Percentiles rank a stretch among this genome's conserved stretches.
Conservation (phyloP, 92 coral and sea anemone genomes). For the Anthopleura xanthogrammica region DNA sequence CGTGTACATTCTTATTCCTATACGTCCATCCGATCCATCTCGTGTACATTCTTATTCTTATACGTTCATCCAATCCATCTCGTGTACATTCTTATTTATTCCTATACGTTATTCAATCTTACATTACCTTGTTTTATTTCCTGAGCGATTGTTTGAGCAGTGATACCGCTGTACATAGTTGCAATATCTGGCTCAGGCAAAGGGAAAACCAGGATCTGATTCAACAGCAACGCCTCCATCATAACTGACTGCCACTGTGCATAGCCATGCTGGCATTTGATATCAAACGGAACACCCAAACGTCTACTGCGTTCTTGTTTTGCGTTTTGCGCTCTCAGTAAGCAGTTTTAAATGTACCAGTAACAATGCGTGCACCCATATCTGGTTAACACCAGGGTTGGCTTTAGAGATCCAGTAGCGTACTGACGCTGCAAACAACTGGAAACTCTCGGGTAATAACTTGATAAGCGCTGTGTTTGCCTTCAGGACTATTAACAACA, state of each 20-base stretch:
- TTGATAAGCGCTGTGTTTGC: conserved; percentile 23
- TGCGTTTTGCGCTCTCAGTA: neutral
- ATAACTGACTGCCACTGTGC: conserved; percentile 70
- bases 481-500: conserved; percentile 28
- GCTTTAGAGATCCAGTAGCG: conserved; percentile 65
- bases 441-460: conserved; percentile 19
- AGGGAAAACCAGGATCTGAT: conserved; percentile 43
- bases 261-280: conserved; percentile 36
- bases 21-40: too few species aligned
- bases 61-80: too few species aligned
- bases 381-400: conserved; percentile 36
- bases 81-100: too few species aligned
- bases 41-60: too few species aligned
- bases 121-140: conserved; percentile 30
- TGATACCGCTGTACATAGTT: conserved; percentile 37
- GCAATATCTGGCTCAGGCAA: conserved; percentile 39
- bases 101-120: too few species aligned
- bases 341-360: conserved; percentile 24
- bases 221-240: conserved; percentile 38
- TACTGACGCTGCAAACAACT: conserved; percentile 45
- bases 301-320: neutral
- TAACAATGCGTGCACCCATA: conserved; percentile 51
- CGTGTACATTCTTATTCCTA: too few species aligned
- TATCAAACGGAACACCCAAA: conserved; percentile 21
- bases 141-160: conserved; percentile 32